A percentile compares a stretch with the other conserved stretches of the same genome.
phyloP scores from a whole-genome alignment of 2,797 vertebrate species.

The Remorina albescens region DNA sequence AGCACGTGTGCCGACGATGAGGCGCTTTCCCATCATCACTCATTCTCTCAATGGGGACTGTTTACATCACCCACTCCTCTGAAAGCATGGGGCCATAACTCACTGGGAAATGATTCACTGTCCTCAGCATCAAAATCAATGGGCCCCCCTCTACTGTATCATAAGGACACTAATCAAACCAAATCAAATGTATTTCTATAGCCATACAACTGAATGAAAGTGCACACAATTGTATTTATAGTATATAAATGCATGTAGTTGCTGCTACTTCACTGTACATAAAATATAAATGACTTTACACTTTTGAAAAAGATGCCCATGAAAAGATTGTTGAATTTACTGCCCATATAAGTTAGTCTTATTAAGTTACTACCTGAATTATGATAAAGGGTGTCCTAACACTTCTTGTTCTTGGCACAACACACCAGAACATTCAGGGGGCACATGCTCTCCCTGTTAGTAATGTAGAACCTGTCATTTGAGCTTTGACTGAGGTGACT shows the following conservation, averaged over 20 bases:
- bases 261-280: neutral
- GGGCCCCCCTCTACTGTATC: too few relatives aligned
- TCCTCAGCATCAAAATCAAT: neutral
- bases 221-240: neutral
- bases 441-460: constrained; percentile 61
- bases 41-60: neutral
- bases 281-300: neutral
- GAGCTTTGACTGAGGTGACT: constrained; percentile 66
- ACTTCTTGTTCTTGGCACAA: constrained; percentile 52
- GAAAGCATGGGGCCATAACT: neutral
- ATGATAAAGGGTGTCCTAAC: constrained; percentile 28
- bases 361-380: constrained; percentile 1
- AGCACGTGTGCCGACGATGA: constrained; percentile 57
- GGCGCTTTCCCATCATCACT: constrained; percentile 20
- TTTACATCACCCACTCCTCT: neutral
- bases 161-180: too few relatives aligned
- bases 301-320: neutral
- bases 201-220: too few relatives aligned
- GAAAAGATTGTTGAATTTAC: constrained; percentile 20
- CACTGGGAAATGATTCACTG: neutral
- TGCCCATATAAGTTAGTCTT: constrained; percentile 25
- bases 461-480: constrained; percentile 63
- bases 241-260: neutral
- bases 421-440: constrained; percentile 22
- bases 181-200: too few relatives aligned